Evolutionary conservation across 2,113 vertebrate species (phyloP).

Genomic region (Rhynchopsitta pachyrhyncha): DNA sequence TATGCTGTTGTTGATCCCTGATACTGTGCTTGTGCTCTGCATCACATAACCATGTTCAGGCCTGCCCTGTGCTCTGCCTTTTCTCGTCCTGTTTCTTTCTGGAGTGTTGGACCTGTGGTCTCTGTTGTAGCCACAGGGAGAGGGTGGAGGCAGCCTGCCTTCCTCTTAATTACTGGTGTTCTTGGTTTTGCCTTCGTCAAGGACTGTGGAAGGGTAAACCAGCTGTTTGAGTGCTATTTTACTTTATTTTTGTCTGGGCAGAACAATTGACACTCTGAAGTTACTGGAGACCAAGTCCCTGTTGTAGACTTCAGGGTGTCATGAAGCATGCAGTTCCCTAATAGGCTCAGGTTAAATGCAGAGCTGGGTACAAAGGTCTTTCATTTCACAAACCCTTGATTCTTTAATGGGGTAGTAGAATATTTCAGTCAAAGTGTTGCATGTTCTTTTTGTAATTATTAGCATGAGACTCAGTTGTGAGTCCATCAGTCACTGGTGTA

Average conservation of each 20-base stretch:
- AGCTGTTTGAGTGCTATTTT: not conserved
- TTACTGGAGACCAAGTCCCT: not conserved
- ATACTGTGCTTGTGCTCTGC: fast-evolving
- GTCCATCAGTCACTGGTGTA: not conserved
- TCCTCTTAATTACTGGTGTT: constrained; percentile 21
- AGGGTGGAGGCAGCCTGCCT: constrained; percentile 15
- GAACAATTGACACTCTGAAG: not conserved
- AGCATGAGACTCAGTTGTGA: not conserved
- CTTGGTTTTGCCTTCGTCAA: not conserved
- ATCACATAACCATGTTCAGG: fast-evolving
- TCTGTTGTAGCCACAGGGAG: not conserved
- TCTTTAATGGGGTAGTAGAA: not conserved
- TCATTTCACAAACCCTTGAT: not conserved
- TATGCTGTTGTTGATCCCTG: not conserved
- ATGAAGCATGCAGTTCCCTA: not conserved
- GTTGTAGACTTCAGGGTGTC: not conserved
- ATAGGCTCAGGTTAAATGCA: not conserved
- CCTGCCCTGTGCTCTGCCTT: not conserved
- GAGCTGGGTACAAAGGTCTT: not conserved
- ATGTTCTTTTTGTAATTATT: not conserved
- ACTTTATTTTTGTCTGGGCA: not conserved
- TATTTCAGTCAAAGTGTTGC: not conserved
- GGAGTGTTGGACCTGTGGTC: not conserved
- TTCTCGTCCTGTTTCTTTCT: not conserved
- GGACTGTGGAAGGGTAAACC: not conserved